phyloP scores from a whole-genome alignment of 2,797 vertebrate species.

The Crypturellus tataupa region DNA sequence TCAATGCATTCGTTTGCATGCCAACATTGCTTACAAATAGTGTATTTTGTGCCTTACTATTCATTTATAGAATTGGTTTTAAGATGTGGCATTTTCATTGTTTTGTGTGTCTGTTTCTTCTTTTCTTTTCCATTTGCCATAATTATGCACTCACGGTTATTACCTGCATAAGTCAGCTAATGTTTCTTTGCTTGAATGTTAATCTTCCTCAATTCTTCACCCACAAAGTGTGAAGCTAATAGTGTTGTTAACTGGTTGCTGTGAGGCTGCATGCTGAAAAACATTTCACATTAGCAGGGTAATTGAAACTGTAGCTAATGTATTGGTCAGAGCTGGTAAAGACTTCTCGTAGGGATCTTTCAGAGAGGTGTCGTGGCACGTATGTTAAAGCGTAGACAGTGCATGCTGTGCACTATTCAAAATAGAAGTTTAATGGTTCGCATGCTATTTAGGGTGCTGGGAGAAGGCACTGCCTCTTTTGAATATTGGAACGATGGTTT shows the following conservation, averaged over 20 bases:
- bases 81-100: conserved; percentile 35
- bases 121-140: background rate
- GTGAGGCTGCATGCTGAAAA: conserved; percentile 34
- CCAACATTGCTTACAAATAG: background rate
- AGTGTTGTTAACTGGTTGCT: conserved; percentile 44
- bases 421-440: conserved; percentile 22
- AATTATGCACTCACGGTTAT: conserved; percentile 9
- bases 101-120: background rate
- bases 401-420: conserved; percentile 12
- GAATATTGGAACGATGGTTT: background rate
- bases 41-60: background rate
- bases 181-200: conserved; percentile 8
- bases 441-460: background rate
- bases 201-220: conserved; percentile 53
- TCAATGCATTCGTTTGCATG: background rate
- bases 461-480: background rate
- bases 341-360: conserved; percentile 2
- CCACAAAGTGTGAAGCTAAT: conserved; percentile 45
- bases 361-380: conserved; percentile 1
- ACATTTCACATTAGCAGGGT: conserved; percentile 32
- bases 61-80: conserved; percentile 7
- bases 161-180: conserved; percentile 33
- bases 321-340: conserved; percentile 43
- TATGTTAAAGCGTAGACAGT: conserved; percentile 17
- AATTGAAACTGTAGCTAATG: conserved; percentile 61